phyloP scores from a whole-genome alignment of 2,797 vertebrate species.

The Argya squamiceps region DNA sequence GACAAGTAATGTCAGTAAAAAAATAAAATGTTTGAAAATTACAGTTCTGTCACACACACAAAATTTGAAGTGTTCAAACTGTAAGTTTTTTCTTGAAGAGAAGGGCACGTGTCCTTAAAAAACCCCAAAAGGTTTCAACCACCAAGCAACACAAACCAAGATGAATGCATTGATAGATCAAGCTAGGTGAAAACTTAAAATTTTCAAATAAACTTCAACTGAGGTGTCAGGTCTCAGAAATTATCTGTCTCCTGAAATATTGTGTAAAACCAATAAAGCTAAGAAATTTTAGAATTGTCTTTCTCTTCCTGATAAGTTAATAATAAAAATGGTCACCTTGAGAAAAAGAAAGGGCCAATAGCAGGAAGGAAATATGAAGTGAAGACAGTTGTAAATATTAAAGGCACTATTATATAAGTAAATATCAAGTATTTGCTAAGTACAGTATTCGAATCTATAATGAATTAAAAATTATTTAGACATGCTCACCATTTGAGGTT shows the following conservation, averaged over 20 bases:
- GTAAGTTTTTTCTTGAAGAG: not conserved
- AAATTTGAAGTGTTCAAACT: not conserved
- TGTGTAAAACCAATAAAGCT: not conserved
- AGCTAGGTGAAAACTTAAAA: not conserved
- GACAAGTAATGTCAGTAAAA: not conserved
- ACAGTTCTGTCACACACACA: not conserved
- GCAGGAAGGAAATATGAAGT: not conserved
- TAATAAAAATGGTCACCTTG: not conserved
- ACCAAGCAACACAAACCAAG: not conserved
- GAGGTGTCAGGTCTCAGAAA: not conserved
- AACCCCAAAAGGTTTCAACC: not conserved
- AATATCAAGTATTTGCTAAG: not conserved
- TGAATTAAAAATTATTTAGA: not conserved
- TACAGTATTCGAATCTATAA: not conserved
- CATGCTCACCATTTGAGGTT: not conserved
- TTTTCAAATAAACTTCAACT: not conserved
- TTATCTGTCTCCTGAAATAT: not conserved
- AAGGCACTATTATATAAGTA: not conserved
- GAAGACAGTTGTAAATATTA: not conserved
- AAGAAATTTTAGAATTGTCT: not conserved
- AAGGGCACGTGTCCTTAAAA: accelerated
- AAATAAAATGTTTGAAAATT: not conserved
- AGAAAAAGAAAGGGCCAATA: not conserved
- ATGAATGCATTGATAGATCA: not conserved
- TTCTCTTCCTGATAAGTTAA: not conserved